Base-by-base conservation (phyloP, 2,113 vertebrate genomes). In the Rostratula benghalensis region DNA sequence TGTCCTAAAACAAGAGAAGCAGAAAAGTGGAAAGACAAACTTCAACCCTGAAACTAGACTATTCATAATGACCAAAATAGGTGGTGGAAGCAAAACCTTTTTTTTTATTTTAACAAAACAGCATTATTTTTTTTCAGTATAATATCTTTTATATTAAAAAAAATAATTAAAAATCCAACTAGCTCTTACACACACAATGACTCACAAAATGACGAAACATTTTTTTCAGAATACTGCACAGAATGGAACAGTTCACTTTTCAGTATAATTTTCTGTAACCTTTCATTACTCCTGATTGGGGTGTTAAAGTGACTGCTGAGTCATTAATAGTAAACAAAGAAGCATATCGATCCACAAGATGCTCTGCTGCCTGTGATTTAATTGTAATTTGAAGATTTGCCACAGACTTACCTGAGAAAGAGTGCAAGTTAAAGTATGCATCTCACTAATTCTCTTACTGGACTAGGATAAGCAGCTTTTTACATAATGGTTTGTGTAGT, bases 401-500 rank as follows among this genome's bases (percentile, higher is more conserved):
- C 25, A 65, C 35, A 79, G 83, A 84, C 27, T 90, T 83, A 93
- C 89, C 89, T 92, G 83, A 94, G 80, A 88, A 95, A 95, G 60
- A 75, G 57, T 91, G 69, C 45, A 82, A 92, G 88, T 83, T 91
- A 70, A 85, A 86, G 56, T 89, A 76, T 60, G 31, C 4, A 5
- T 82, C 61, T 83, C 54, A 53, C 65, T 95, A 90, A 93, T 87
- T 95, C 80, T 81, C 86, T 92, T 79, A 94, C 74, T 64, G 89
- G 76, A 89, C 86, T 79, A 75, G 27, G 71, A 82, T 87, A 96
- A 96, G 83, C 86, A 96, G 95, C 90, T 97, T 96, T 94, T 96
- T 92, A 96, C 94, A 96, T 94, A 95, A 90, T 84, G 83, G 92
- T 89, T 93, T 92, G 73, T 94, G 83, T 84, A 95, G 96, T 94